Evolutionary conservation across 1,140 invertebrate genomes (phyloP).

Genomic region (Euura lappo): DNA sequence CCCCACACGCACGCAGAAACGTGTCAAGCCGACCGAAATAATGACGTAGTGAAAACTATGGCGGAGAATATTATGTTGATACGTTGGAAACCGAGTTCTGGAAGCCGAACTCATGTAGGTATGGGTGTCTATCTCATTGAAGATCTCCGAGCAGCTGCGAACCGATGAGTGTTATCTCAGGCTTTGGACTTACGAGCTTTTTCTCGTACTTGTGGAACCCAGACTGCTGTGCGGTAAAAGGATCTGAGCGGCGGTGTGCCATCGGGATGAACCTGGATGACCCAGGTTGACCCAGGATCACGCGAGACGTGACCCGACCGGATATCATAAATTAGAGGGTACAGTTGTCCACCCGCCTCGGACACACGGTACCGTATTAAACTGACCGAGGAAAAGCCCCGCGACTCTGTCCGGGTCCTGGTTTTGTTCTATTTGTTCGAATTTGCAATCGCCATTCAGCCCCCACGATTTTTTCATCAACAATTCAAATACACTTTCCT

Average conservation of each 20-base stretch:
- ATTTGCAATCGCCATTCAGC: too few relatives aligned
- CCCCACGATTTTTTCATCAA: too few relatives aligned
- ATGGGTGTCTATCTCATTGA: background rate
- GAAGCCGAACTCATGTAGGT: too few relatives aligned
- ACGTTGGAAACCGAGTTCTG: too few relatives aligned
- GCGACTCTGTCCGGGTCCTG: background rate
- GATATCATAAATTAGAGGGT: background rate
- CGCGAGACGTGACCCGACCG: background rate
- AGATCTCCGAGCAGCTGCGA: background rate
- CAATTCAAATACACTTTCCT: too few relatives aligned
- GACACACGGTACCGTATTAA: background rate
- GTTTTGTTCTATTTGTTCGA: too few relatives aligned
- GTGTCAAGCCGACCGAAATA: too few relatives aligned
- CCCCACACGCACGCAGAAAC: too few relatives aligned
- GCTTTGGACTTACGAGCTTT: background rate
- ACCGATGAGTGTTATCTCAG: background rate
- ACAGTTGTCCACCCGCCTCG: background rate
- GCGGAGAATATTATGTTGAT: too few relatives aligned
- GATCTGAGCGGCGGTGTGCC: background rate
- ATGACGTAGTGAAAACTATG: too few relatives aligned
- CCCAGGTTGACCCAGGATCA: conserved; percentile 2
- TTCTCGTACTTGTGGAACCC: background rate
- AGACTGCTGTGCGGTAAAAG: background rate
- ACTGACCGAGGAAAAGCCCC: background rate
- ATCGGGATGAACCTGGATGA: background rate